Evolutionary conservation across 2,113 vertebrate species (phyloP).

Genomic region (Protobothrops flavoviridis): DNA sequence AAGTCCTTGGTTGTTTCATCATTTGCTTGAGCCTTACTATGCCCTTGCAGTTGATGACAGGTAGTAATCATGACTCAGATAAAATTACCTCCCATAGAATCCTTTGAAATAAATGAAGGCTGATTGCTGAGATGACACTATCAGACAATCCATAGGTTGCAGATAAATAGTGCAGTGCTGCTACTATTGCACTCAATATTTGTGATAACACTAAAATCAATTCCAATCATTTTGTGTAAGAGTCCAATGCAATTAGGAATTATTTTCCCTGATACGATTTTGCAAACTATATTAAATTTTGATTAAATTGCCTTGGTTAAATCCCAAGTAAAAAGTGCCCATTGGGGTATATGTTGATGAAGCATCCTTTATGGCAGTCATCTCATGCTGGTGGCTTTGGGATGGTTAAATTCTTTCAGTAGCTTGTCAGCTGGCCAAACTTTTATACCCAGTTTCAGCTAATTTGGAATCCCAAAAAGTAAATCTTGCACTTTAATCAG

Average conservation of each 20-base stretch:
- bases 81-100: not conserved
- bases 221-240: not conserved
- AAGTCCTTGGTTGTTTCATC: not conserved
- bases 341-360: not conserved
- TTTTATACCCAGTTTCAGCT: not conserved
- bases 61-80: not conserved
- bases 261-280: not conserved
- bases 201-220: not conserved
- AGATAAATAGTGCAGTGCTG: not conserved
- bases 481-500: not conserved
- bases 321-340: not conserved
- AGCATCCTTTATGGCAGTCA: not conserved
- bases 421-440: not conserved
- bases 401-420: not conserved
- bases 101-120: not conserved
- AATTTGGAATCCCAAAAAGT: not conserved
- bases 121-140: not conserved
- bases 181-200: not conserved
- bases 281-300: not conserved
- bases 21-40: not conserved
- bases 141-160: not conserved
- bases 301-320: not conserved
- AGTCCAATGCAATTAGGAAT: not conserved
- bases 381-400: not conserved
- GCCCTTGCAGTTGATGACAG: not conserved